Percentiles rank a stretch among this genome's conserved stretches.
Conservation (phyloP, 2,113 vertebrate genomes). For the Tor tambroides region DNA sequence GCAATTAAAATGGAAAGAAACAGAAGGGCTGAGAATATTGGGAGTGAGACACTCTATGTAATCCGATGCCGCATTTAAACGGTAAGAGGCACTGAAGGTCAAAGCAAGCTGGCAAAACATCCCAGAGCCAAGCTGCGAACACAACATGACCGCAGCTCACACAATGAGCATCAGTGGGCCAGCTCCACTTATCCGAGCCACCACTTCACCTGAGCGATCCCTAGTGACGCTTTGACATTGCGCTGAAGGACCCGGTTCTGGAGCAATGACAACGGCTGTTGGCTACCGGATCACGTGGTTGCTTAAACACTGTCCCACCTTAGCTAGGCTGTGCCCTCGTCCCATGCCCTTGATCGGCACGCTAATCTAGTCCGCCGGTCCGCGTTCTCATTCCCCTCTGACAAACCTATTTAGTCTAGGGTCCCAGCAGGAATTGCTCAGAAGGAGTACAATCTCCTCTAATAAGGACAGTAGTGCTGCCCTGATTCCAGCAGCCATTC, state of each 20-base stretch:
- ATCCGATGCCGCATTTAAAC: conserved; percentile 16
- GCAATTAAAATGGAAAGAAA: background rate
- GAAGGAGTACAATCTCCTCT: conserved; percentile 63
- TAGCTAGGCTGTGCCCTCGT: conserved; percentile 5
- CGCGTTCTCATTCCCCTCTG: conserved; percentile 56
- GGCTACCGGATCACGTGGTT: conserved; percentile 8
- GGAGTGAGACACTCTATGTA: conserved; percentile 2
- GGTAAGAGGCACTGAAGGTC: conserved; percentile 13
- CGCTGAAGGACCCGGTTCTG: conserved; percentile 3
- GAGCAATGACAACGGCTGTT: background rate
- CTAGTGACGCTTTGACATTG: background rate
- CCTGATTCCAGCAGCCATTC: conserved; percentile 55
- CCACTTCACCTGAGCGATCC: background rate
- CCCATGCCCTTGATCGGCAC: conserved; percentile 47
- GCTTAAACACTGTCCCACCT: conserved; percentile 40
- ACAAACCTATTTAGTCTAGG: conserved; percentile 63
- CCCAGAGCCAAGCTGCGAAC: background rate
- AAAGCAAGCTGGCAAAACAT: conserved; percentile 34
- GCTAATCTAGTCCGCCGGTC: conserved; percentile 60
- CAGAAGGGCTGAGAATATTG: background rate
- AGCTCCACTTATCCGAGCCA: background rate
- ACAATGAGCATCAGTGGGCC: background rate
- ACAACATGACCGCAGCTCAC: conserved; percentile 1
- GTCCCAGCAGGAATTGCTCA: conserved; percentile 61
- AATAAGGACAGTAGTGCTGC: conserved; percentile 62